These are phyloP conservation scores for Xenopus tropicalis DNA, from an alignment of 2,113 vertebrate genomes.

Conservation along the genomic window DNA sequence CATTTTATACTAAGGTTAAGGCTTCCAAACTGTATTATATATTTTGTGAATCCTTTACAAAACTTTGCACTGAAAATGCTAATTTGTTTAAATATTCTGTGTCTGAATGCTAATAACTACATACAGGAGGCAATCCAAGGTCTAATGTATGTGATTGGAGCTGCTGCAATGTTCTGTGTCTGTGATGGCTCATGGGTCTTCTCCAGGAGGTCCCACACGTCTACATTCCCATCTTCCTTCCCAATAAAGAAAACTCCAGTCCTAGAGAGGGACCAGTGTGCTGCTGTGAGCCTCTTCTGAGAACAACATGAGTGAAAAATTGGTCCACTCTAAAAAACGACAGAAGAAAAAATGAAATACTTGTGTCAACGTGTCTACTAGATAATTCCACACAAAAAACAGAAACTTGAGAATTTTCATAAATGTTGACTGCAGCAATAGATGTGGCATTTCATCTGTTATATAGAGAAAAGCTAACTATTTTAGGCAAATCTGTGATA, in stretches of 20 bases:
- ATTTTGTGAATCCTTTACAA: no score
- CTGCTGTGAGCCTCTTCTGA: slow-evolving; percentile 63
- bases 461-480: no score
- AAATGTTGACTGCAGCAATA: no score
- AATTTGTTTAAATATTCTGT: no score
- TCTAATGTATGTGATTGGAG: slow-evolving; percentile 75
- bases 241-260: slow-evolving; percentile 86
- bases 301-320: slow-evolving; percentile 69
- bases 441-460: no score
- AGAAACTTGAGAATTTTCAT: no score
- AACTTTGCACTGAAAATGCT: no score
- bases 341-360: neutral
- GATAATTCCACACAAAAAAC: no score
- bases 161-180: slow-evolving; percentile 65
- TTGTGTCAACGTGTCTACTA: no score
- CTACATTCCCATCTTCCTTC: slow-evolving; percentile 78
- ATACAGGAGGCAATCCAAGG: slow-evolving; percentile 71
- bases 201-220: slow-evolving; percentile 89
- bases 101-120: slow-evolving; percentile 42
- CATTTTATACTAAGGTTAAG: no score
- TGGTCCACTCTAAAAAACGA: slow-evolving; percentile 66
- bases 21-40: no score
- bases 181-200: slow-evolving; percentile 73
- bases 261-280: slow-evolving; percentile 86
- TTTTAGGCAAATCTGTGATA: no score